These are phyloP conservation scores for Xylophagus ater DNA, from an alignment of 2,888 invertebrate genomes.

Conservation along the genomic window DNA sequence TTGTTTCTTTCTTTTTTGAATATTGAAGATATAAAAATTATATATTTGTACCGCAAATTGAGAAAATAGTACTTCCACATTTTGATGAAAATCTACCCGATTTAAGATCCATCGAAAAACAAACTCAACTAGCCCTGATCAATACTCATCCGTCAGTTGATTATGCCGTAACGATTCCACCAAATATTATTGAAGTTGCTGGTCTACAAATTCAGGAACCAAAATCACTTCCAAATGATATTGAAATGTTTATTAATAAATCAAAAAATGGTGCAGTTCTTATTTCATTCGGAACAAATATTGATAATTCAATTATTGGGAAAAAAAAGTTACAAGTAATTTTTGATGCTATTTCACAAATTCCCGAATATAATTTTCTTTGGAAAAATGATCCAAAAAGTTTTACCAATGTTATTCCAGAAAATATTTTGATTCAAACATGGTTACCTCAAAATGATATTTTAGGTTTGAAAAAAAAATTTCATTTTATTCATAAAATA, in stretches of 20 bases:
- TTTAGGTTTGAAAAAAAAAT: constrained; percentile 40
- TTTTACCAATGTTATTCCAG: too few relatives aligned
- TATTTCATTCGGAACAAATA: constrained; percentile 30
- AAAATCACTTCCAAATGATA: constrained; percentile 22
- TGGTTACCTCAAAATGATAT: constrained; percentile 45
- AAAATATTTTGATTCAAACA: constrained; percentile 38
- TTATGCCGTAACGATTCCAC: constrained; percentile 28
- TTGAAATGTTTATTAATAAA: constrained; percentile 25
- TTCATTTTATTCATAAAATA: too few relatives aligned
- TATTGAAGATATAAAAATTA: constrained; percentile 18
- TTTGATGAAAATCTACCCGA: constrained; percentile 18
- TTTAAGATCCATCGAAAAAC: constrained; percentile 20
- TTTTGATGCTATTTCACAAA: constrained; percentile 23
- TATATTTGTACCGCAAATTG: constrained; percentile 18
- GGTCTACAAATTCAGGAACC: constrained; percentile 30
- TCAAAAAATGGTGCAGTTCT: constrained; percentile 28
- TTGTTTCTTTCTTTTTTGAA: too few relatives aligned
- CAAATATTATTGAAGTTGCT: constrained; percentile 33
- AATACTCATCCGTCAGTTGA: constrained; percentile 31
- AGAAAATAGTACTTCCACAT: constrained; percentile 18
- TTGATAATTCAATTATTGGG: constrained; percentile 20
- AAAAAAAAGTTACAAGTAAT: constrained; percentile 19
- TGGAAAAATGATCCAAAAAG: constrained; percentile 35
- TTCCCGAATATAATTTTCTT: constrained; percentile 30
- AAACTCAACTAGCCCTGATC: constrained; percentile 25